phyloP scores from a whole-genome alignment of 2,113 vertebrate genomes.

The Sylvietta virens region DNA sequence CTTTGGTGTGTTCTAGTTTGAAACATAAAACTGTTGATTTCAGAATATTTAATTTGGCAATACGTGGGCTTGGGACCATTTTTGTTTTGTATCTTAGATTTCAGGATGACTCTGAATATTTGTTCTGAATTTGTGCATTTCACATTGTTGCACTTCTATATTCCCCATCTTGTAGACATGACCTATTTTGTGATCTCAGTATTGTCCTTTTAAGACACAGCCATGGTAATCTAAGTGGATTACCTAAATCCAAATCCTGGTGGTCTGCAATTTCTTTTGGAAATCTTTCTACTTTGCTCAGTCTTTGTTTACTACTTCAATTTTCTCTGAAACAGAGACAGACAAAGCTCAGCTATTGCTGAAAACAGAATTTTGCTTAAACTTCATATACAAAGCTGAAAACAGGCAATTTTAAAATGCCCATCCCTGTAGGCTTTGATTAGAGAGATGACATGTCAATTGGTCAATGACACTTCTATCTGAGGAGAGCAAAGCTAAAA shows the following conservation, averaged over 20 bases:
- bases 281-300: constrained; percentile 59
- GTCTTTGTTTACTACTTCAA: constrained; percentile 65
- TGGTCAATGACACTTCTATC: background rate
- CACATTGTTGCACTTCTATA: constrained; percentile 20
- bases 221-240: constrained; percentile 78
- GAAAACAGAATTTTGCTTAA: background rate
- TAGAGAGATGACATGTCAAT: background rate
- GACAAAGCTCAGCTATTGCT: background rate
- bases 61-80: accelerated
- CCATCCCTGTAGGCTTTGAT: background rate
- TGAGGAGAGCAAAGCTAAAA: background rate
- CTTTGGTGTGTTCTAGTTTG: background rate
- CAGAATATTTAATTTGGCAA: background rate
- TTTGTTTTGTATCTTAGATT: background rate
- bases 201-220: constrained; percentile 74
- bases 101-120: background rate
- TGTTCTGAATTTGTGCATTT: background rate
- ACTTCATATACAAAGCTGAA: background rate
- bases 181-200: constrained; percentile 73
- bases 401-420: background rate
- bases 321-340: constrained; percentile 9
- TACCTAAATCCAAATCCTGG: constrained; percentile 78
- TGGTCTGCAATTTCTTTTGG: constrained; percentile 73
- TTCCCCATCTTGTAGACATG: constrained; percentile 43
- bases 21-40: background rate